phyloP scores from a whole-genome alignment of 2,797 vertebrate genomes.

The Numenius phaeopus region DNA sequence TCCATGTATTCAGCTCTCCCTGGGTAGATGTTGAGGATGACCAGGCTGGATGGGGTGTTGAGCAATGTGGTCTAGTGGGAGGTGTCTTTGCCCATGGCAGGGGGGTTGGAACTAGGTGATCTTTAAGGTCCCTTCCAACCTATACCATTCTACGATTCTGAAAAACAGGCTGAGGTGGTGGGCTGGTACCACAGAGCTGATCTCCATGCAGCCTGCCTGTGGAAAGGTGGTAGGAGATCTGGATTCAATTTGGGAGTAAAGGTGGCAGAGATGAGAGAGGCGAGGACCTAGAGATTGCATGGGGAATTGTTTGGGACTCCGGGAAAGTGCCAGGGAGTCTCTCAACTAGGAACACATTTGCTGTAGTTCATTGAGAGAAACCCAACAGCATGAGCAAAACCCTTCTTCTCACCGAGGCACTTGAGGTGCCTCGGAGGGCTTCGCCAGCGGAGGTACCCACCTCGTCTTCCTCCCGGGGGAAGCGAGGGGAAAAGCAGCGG shows the following conservation, averaged over 20 bases:
- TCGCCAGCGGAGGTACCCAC: fast-evolving
- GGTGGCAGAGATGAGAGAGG: neutral
- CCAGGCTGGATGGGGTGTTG: neutral
- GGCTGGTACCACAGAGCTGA: neutral
- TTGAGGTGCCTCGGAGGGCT: neutral
- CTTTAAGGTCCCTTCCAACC: neutral
- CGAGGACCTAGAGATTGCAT: fast-evolving
- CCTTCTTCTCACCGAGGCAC: fast-evolving
- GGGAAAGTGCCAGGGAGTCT: neutral
- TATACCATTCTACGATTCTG: neutral
- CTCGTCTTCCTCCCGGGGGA: fast-evolving
- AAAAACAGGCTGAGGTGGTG: neutral
- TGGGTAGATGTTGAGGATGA: neutral
- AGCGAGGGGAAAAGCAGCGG: neutral
- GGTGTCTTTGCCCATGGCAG: neutral
- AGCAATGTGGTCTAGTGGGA: neutral
- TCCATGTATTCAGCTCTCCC: fast-evolving
- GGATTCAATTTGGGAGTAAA: neutral
- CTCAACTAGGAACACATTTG: neutral
- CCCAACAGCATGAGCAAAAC: neutral
- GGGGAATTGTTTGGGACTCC: no score
- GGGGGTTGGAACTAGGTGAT: neutral
- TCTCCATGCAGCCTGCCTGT: neutral
- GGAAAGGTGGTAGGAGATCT: neutral
- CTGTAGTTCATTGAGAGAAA: neutral